Evolutionary conservation across 1,140 invertebrate genomes (phyloP), one percentile per base, ranked within the genome.

Genomic region (Trichonephila clavipes): DNA sequence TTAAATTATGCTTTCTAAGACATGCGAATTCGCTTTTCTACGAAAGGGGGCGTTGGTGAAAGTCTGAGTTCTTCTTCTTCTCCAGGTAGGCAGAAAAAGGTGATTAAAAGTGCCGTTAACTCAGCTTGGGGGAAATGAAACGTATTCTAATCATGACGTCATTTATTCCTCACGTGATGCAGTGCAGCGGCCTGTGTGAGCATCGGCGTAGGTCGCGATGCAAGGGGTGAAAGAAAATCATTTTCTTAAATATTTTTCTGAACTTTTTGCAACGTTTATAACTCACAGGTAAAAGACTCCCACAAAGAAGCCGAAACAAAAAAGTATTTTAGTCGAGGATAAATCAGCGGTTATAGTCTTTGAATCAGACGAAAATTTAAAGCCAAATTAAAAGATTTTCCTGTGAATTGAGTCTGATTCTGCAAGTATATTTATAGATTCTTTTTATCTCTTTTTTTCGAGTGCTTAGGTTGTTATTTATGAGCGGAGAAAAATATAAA

Each of bases 31-130:
- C 72, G 14, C 72, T 58, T 87, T 87, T 87, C 61, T 8, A 19
- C 85, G 85, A 18, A 87, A 87, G 85, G 85, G 85, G 85, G 85
- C 85, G 85, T 87, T 64, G 85, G 85, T 40, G 85, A 87, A 87
- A 87, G 85, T 87, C 85, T 10, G 16, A 8, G 28, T 34, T 77
- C 62, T 87, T 64, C n/a, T 28, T 87, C 59, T 61, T 87, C 28
- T 61, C 10, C n/a, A 87, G 59, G 85, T 87, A 44, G 59, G 85
- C 28, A 64, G 85, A 64, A 87, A 86, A 87, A 77, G 72, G 61
- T 62, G 61, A 87, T 64, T 87, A 87, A 66, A 61, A 64, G 59
- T 87, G 85, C 85, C 85, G 85, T 87, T 87, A 87, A 87, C 85
- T 87, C 85, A 62, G 85, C 59, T 87, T 77, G 85, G 85, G 61